Evolutionary conservation across 2,888 invertebrate species (phyloP), one percentile per base, ranked within the genome.

Genomic region (Noctua pronuba): DNA sequence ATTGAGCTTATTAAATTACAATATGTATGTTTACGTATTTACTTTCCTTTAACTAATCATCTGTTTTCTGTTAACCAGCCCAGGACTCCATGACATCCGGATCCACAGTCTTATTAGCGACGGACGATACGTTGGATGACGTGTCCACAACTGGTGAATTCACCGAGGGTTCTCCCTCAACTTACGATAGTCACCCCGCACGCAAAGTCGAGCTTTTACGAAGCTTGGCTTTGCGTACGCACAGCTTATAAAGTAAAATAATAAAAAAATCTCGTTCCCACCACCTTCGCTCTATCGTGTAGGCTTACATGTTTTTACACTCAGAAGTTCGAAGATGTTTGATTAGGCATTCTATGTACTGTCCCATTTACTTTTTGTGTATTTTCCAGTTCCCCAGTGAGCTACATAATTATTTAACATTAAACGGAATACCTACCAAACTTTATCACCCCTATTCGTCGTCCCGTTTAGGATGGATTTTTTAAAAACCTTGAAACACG

Each of bases 11-110:
- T 11, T 11, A n/a, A 1, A 55, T n/a, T 55, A n/a, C n/a, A 11
- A 55, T n/a, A 55, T 60, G 16, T 60, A 10, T 31, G 1, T 35
- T 60, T 10, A 60, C n/a, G 64, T 38, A 13, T 24, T 38, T n/a
- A n/a, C n/a, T 65, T 65, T 41, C 4, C 41, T 65, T 41, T n/a
- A 28, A 65, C 65, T 65, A 65, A 65, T n/a, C n/a, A 65, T n/a
- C n/a, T 41, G n/a, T 41, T 65, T 65, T 41, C 65, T 64, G 11
- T 64, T 24, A 6, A 38, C 64, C 64, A 64, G 64, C 11, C 2
- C 24, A 4, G 2, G 38, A 38, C 38, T 11, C 24, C 21, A 21
- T 31, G 5, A 21, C 60, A 7, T 60, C 60, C 18, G 31, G 10
- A 10, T 10, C 10, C n/a, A 24, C 52, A 6, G 4, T 1, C 3